Evolutionary conservation across 2,797 vertebrate genomes (phyloP), one percentile per base, ranked within the genome.

Genomic region (Coregonus ussuriensis): DNA sequence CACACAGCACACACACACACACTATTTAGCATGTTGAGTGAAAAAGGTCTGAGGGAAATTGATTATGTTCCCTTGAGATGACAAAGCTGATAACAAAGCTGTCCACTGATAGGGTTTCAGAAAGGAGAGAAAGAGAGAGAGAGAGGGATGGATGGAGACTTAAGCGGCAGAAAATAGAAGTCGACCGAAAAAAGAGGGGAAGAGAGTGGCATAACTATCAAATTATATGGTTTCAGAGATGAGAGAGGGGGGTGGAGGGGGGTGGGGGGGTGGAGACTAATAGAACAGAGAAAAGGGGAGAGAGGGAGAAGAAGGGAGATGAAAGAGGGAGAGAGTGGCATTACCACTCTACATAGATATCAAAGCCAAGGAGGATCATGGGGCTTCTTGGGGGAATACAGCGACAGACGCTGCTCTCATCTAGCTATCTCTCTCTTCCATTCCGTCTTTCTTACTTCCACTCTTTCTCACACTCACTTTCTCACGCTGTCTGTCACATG

Each of bases 11-110:
- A 54, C 4, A 75, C 18, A 72, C 63, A 62, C 85, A 84, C 71
- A 74, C 76, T 47, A 76, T 54, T 33, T 16, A 68, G 78, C 74
- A 18, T 4, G 78, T 54, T 37, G 56, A 21, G 56, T 59, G 69
- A 68, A 70, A 81, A 67, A 66, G 67, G 73, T 53, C 33, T 71
- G 77, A 77, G 79, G 80, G 77, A 86, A 88, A 88, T 88, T 85
- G 81, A 91, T 88, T 88, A 71, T 56, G 29, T 72, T 88, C 87
- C 83, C 80, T 16, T 47, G 84, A 88, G 75, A 82, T 14, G 18
- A 33, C 37, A 52, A 33, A 29, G 82, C 68, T 25, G 85, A 4
- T 70, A 72, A 72, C 74, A 82, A 25, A 25, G 25, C 25, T 71
- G 62, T 75, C 77, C 71, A 56, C 81, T 83, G 84, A 85, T 84